Base-by-base conservation (phyloP, 2,113 vertebrate species). In the Phalacrocorax pelagicus region DNA sequence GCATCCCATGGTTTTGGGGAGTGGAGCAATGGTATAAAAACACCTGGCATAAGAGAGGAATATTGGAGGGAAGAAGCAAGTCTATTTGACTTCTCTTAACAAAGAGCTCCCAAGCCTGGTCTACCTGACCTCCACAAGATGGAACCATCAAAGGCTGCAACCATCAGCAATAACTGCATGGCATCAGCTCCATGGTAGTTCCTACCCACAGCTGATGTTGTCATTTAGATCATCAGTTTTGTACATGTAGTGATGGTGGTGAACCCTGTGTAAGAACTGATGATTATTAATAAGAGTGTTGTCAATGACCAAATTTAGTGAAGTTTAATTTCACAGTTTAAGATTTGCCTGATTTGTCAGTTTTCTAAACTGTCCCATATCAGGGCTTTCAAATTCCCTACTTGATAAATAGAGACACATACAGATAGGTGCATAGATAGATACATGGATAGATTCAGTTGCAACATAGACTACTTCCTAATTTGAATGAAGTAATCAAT, bases 91-190 rank as follows among this genome's bases (percentile, higher is more conserved):
- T 54, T 54, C 17, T 69, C 40, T 54, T 2, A 2, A 8, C 3
- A 3, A 59, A 69, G 34, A 75, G 3, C 34, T 23, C 18, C 29
- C 8, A 77, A 26, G 13, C 9, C 21, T 20, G 6, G 29, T 69
- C 9, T 40, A 12, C 38, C 38, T 46, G 34, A 61, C 19, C 5
- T 54, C 19, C 18, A 30, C 22, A 46, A 44, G 10, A 59, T 4
- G 46, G 15, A 69, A 20, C 4, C 0, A 0, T 10, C 40, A 61
- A 47, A 34, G 10, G 3, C 27, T 6, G 1, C 15, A 67, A 29
- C 18, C 46, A 54, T 20, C 18, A 61, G 23, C 10, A 29, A 54
- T 30, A 61, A 40, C 34, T 54, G 24, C 29, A 59, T 23, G 22
- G 38, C 34, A 62, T 55, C 23, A n/a, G 12, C 19, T 77, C 34